Evolutionary conservation across 92 coral and sea anemone genomes (phyloP).

Genomic region (Epizoanthus ramosus): DNA sequence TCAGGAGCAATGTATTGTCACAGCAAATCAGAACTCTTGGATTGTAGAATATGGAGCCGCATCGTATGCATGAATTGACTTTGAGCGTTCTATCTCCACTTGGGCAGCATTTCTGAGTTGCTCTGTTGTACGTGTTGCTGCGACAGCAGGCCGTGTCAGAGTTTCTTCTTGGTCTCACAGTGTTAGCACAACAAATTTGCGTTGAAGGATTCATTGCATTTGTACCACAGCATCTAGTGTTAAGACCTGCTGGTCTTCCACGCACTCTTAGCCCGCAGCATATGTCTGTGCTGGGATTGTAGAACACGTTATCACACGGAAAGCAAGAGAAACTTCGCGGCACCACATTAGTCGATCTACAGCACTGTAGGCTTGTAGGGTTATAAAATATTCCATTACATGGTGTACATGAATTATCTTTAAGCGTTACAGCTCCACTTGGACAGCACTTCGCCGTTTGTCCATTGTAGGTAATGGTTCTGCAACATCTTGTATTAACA

Average conservation of each 20-base stretch:
- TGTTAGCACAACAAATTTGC: slow-evolving; percentile 22
- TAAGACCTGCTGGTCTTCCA: neutral
- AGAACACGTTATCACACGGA: slow-evolving; percentile 3
- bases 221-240: slow-evolving; percentile 9
- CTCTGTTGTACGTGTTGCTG: slow-evolving; percentile 2
- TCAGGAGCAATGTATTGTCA: too few relatives aligned
- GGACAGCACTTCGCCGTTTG: neutral
- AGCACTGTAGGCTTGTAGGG: neutral
- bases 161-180: neutral
- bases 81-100: neutral
- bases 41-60: neutral
- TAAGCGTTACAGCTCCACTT: neutral
- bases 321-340: too few relatives aligned
- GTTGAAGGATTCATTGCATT: slow-evolving; percentile 2
- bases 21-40: neutral
- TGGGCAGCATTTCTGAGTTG: neutral
- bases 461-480: neutral
- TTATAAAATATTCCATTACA: slow-evolving; percentile 2
- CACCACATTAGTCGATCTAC: neutral
- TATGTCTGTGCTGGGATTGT: neutral
- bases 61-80: slow-evolving; percentile 1
- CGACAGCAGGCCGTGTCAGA: slow-evolving; percentile 2
- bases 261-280: slow-evolving; percentile 7
- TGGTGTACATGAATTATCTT: neutral
- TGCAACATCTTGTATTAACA: slow-evolving; percentile 5